Evolutionary conservation across 37 sponge, comb jelly and placozoan species (phyloP).

Genomic region (Agelas oroides): DNA sequence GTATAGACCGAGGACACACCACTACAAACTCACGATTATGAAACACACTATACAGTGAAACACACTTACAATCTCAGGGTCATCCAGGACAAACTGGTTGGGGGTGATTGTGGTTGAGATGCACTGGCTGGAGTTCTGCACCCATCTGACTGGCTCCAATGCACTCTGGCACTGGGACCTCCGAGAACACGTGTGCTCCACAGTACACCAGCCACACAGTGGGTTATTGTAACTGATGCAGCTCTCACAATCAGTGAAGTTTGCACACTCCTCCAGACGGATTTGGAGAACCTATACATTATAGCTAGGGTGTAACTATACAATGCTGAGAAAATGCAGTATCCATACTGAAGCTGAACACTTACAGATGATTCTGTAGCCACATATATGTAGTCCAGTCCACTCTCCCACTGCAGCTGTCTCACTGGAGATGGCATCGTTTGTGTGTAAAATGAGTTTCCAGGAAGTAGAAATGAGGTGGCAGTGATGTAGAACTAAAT

Average conservation of each 20-base stretch:
- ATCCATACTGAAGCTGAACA: no score
- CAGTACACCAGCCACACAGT: constrained; percentile 87
- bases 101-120: constrained; percentile 17
- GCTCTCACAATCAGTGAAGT: not conserved
- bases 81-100: constrained; percentile 19
- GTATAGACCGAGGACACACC: no score
- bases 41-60: no score
- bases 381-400: constrained; percentile 46
- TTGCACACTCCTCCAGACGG: not conserved
- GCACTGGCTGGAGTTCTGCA: constrained; percentile 5
- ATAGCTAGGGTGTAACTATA: no score
- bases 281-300: not conserved
- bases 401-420: constrained; percentile 41
- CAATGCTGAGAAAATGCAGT: no score
- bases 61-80: constrained; percentile 9
- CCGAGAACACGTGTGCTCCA: constrained; percentile 83
- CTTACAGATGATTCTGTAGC: no score
- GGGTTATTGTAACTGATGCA: constrained; percentile 18
- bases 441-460: no score
- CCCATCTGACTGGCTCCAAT: constrained; percentile 27
- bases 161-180: constrained; percentile 66
- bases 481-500: not conserved
- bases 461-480: no score
- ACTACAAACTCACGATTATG: no score
- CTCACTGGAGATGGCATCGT: constrained; percentile 6